phyloP scores from a whole-genome alignment of 2,113 vertebrate genomes.

The Spea multiplicata region DNA sequence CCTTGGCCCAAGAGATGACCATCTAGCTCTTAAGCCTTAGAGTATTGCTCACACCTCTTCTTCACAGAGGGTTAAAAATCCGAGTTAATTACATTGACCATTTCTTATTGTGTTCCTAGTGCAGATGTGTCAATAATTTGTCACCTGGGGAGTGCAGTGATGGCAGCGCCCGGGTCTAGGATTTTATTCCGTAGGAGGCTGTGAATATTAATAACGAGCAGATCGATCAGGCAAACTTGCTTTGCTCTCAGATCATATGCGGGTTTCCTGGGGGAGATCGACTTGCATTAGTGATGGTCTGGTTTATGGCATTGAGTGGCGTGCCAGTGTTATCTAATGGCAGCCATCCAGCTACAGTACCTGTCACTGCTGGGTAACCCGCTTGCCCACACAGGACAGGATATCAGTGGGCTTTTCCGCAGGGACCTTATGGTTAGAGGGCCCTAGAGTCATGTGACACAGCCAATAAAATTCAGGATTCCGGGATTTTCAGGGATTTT shows the following conservation, averaged over 20 bases:
- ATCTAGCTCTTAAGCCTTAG: too few relatives aligned
- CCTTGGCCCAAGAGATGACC: background rate
- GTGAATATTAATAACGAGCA: slow-evolving; percentile 3
- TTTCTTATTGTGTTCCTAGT: too few relatives aligned
- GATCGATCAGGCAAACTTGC: background rate
- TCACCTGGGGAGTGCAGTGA: background rate
- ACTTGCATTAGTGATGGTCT: slow-evolving; percentile 13
- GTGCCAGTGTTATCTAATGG: background rate
- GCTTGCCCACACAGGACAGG: background rate
- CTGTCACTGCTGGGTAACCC: background rate
- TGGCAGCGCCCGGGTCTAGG: background rate
- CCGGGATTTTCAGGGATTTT: too few relatives aligned
- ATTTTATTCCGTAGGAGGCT: background rate
- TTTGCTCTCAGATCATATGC: background rate
- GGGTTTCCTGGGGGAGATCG: slow-evolving; percentile 3
- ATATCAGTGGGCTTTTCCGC: background rate
- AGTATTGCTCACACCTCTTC: background rate
- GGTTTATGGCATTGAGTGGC: slow-evolving; percentile 8
- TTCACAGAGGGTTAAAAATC: too few relatives aligned
- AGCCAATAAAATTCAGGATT: too few relatives aligned
- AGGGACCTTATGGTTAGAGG: background rate
- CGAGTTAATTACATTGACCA: too few relatives aligned
- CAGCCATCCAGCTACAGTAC: background rate
- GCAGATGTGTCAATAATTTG: too few relatives aligned
- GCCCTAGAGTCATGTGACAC: background rate